These are phyloP conservation scores for Andrena fulva DNA, from an alignment of 2,888 invertebrate species.

Conservation along the genomic window DNA sequence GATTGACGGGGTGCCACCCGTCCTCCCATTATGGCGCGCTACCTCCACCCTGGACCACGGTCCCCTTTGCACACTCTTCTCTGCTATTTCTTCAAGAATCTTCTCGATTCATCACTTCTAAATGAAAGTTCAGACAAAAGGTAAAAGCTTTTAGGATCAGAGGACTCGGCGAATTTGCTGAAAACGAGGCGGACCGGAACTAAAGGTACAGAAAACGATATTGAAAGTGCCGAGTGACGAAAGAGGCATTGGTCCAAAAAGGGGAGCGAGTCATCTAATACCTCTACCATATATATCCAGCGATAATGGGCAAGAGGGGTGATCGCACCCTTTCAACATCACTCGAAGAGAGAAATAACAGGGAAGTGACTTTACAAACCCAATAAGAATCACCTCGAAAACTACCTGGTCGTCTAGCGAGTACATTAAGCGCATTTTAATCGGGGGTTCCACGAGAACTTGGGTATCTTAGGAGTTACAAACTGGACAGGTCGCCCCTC, in stretches of 20 bases:
- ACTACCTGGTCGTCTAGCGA: constrained; percentile 55
- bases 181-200: neutral
- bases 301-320: constrained; percentile 42
- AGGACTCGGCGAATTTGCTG: too few species aligned
- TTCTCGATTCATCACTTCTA: too few species aligned
- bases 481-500: constrained; percentile 41
- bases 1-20: constrained; percentile 60
- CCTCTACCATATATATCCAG: neutral
- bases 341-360: constrained; percentile 55
- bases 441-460: constrained; percentile 13
- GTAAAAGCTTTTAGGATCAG: too few species aligned
- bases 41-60: neutral
- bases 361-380: constrained; percentile 45
- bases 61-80: neutral
- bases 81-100: too few species aligned
- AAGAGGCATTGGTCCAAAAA: neutral
- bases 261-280: neutral
- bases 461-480: constrained; percentile 36
- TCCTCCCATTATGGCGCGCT: constrained; percentile 31
- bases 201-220: neutral
- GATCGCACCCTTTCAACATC: constrained; percentile 73
- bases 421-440: constrained; percentile 54
- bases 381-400: constrained; percentile 36
- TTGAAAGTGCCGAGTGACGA: neutral
- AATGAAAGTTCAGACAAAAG: too few species aligned